These are phyloP conservation scores for Brachypalpus laphriformis DNA, from an alignment of 2,888 invertebrate species.

Conservation along the genomic window DNA sequence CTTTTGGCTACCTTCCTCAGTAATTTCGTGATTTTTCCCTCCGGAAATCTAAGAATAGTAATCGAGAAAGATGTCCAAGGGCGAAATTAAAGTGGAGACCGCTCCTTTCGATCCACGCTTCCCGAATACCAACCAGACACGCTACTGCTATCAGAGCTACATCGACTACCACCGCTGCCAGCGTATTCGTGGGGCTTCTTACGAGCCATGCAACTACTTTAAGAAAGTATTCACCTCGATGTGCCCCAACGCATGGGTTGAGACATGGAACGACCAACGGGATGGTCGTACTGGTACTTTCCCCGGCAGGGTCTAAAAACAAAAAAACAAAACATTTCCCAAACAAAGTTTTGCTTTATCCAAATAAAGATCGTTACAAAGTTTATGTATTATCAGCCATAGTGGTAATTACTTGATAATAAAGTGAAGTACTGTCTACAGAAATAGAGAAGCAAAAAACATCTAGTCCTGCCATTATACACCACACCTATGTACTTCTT, in stretches of 20 bases:
- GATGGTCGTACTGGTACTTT: slow-evolving; percentile 91
- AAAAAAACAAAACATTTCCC: slow-evolving; percentile 11
- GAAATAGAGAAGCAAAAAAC: slow-evolving; percentile 1
- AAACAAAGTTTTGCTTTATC: slow-evolving; percentile 28
- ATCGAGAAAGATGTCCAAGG: slow-evolving; percentile 63
- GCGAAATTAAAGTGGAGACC: slow-evolving; percentile 83
- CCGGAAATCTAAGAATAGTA: slow-evolving; percentile 44
- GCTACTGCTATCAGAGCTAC: slow-evolving; percentile 96
- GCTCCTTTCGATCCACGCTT: slow-evolving; percentile 98
- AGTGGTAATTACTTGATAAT: slow-evolving; percentile 54
- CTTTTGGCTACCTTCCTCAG: slow-evolving; percentile 44
- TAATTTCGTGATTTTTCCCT: slow-evolving; percentile 59
- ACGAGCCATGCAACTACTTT: slow-evolving; percentile 96
- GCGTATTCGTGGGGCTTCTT: slow-evolving; percentile 93
- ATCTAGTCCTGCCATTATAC: too few relatives aligned
- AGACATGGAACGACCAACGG: slow-evolving; percentile 94
- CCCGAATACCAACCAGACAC: slow-evolving; percentile 97
- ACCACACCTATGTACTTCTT: too few relatives aligned
- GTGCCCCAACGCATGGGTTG: slow-evolving; percentile 94
- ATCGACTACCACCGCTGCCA: slow-evolving; percentile 96
- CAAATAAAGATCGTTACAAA: slow-evolving; percentile 28
- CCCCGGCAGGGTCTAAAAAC: slow-evolving; percentile 86
- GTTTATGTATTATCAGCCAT: slow-evolving; percentile 46
- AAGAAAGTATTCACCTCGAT: slow-evolving; percentile 90
- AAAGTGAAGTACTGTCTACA: slow-evolving; percentile 59